Base-by-base conservation (phyloP, 2,888 invertebrate genomes). In the Drosophila anomelani region DNA sequence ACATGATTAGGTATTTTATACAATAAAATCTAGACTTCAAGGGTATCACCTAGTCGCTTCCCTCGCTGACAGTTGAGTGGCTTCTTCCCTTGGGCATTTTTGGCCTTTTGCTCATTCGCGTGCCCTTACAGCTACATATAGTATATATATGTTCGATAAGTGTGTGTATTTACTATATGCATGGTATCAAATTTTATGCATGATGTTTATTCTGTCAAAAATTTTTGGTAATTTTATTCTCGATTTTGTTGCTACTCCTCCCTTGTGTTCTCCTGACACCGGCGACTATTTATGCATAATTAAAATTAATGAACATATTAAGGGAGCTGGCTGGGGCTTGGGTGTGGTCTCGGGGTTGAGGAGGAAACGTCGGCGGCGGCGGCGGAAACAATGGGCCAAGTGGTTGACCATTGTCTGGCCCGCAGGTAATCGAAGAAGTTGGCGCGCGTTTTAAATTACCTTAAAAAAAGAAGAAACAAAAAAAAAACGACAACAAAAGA, bases 301-400 rank as follows among this genome's bases (percentile, higher is more conserved):
- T 82, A 75, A 87, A 84, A 87, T 82, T 87, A 82, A 82, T 82
- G 82, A 87, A 85, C 87, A 81, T 77, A 71, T 84, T 81, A 77
- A 73, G 63, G 74, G 61, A 29, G 15, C 39, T 4, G n/a, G 29
- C 8, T 26, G 26, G 62, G 46, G 60, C 8, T 34, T 36, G 62
- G 46, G 60, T 38, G 63, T 59, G 63, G 63, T 44, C 12, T 44
- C 12, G 5, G 51, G 34, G 12, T 6, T 3, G 13, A 17, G 43
- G 38, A 38, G 32, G 38, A 15, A n/a, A 29, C 29, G n/a, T 10
- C 13, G 46, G 38, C 38, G 20, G 47, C 47, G 46, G 46, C 32
- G 29, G 47, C 47, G 39, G 38, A 61, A 60, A 64, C 58, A 70
- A 53, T 58, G 44, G 69, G 44, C 58, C 34, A 23, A 38, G 51